These are phyloP conservation scores for Aethina tumida DNA, from an alignment of 1,140 invertebrate species.

Conservation along the genomic window DNA sequence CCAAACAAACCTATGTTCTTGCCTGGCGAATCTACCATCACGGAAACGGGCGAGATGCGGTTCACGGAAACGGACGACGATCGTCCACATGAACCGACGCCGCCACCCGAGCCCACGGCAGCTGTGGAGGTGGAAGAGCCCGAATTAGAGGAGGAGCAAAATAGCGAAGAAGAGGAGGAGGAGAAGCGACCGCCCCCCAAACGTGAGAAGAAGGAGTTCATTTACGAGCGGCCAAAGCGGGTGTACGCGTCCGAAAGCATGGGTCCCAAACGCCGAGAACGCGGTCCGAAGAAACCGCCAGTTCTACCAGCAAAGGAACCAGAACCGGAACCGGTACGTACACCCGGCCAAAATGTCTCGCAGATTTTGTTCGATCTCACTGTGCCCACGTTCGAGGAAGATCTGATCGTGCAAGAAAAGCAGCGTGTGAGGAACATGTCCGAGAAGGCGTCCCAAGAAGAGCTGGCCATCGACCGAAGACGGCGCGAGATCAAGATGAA, in stretches of 20 bases:
- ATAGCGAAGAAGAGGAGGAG: constrained; percentile 26
- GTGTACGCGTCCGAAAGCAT: constrained; percentile 29
- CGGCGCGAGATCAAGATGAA: constrained; percentile 26
- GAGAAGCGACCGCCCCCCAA: constrained; percentile 24
- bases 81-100: constrained; percentile 13
- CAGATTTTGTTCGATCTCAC: constrained; percentile 27
- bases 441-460: constrained; percentile 30
- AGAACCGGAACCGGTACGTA: constrained; percentile 3
- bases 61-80: constrained; percentile 33
- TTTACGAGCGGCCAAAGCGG: constrained; percentile 31
- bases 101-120: constrained; percentile 16
- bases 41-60: constrained; percentile 41
- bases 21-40: constrained; percentile 46
- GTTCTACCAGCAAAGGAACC: constrained; percentile 2
- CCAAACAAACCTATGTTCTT: constrained; percentile 41
- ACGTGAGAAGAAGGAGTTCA: constrained; percentile 27
- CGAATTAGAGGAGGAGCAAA: constrained; percentile 29
- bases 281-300: constrained; percentile 17
- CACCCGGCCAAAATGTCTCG: too few species aligned
- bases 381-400: constrained; percentile 28
- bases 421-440: constrained; percentile 29
- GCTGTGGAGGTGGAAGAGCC: constrained; percentile 24
- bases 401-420: constrained; percentile 28
- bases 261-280: constrained; percentile 28
- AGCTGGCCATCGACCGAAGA: constrained; percentile 25